Evolutionary conservation across 2,113 vertebrate genomes (phyloP).

Genomic region (Pholis gunnellus): DNA sequence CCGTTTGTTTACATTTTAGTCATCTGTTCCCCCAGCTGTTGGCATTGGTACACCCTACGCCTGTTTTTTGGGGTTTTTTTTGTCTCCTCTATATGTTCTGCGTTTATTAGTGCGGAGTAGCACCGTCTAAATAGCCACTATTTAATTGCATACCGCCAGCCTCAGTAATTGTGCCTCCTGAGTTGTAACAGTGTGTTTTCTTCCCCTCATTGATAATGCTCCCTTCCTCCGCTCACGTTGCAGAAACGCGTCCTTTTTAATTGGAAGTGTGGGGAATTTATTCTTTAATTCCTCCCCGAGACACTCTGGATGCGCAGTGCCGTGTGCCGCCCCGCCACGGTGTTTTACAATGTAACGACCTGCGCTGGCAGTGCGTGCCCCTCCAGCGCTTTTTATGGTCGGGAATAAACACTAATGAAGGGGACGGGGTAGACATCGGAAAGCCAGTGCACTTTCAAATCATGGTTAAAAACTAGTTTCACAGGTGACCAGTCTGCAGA

Average conservation of each 20-base stretch:
- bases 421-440: constrained; percentile 57
- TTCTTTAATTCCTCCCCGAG: constrained; percentile 74
- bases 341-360: constrained; percentile 82
- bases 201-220: constrained; percentile 72
- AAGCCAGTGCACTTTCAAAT: constrained; percentile 61
- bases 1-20: constrained; percentile 61
- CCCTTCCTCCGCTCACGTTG: constrained; percentile 58
- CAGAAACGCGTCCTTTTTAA: constrained; percentile 73
- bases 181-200: constrained; percentile 76
- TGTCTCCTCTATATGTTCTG: constrained; percentile 63
- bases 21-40: constrained; percentile 69
- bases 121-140: constrained; percentile 67
- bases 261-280: constrained; percentile 72
- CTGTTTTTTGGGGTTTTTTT: neutral
- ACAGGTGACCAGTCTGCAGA: constrained; percentile 83
- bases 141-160: constrained; percentile 74
- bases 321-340: constrained; percentile 66
- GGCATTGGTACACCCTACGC: constrained; percentile 27
- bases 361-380: constrained; percentile 52
- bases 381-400: constrained; percentile 75
- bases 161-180: constrained; percentile 76
- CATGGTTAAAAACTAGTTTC: constrained; percentile 84
- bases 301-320: constrained; percentile 57
- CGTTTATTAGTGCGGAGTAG: constrained; percentile 63
- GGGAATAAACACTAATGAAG: constrained; percentile 79